Conservation (phyloP, 2,888 invertebrate species). For the Archaeoteleia sp. region DNA sequence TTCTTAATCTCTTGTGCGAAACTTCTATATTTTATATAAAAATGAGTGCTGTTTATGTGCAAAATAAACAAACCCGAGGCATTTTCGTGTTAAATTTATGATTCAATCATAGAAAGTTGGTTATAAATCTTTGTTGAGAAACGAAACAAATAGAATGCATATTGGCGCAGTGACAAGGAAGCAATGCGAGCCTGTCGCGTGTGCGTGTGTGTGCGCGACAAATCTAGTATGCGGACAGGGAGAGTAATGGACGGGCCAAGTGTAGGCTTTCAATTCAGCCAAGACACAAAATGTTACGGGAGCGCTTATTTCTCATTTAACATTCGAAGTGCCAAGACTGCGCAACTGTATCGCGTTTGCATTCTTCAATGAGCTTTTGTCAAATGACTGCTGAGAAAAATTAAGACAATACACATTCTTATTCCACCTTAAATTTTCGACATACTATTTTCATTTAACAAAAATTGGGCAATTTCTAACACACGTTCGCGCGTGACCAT, state of each 20-base stretch:
- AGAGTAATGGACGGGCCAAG: conserved; percentile 55
- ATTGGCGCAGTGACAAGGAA: conserved; percentile 50
- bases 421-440: too few relatives aligned
- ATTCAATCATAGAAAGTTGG: neutral
- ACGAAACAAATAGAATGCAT: neutral
- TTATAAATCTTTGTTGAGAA: neutral
- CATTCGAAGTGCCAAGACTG: conserved; percentile 41
- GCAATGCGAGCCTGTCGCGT: conserved; percentile 43
- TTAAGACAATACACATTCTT: too few relatives aligned
- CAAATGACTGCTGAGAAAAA: conserved; percentile 49
- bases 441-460: too few relatives aligned
- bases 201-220: conserved; percentile 39
- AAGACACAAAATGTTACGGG: conserved; percentile 42
- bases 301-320: conserved; percentile 52
- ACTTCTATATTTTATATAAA: too few relatives aligned
- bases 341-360: conserved; percentile 53
- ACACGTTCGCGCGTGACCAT: too few relatives aligned
- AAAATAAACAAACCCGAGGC: too few relatives aligned
- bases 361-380: conserved; percentile 50
- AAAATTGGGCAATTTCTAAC: too few relatives aligned
- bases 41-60: too few relatives aligned
- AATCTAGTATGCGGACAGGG: conserved; percentile 53
- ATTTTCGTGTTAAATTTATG: neutral
- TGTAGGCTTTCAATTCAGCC: conserved; percentile 50
- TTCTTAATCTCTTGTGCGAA: too few relatives aligned